Conservation (phyloP, 2,888 invertebrate species). For the Lissocephala sabroskyi region DNA sequence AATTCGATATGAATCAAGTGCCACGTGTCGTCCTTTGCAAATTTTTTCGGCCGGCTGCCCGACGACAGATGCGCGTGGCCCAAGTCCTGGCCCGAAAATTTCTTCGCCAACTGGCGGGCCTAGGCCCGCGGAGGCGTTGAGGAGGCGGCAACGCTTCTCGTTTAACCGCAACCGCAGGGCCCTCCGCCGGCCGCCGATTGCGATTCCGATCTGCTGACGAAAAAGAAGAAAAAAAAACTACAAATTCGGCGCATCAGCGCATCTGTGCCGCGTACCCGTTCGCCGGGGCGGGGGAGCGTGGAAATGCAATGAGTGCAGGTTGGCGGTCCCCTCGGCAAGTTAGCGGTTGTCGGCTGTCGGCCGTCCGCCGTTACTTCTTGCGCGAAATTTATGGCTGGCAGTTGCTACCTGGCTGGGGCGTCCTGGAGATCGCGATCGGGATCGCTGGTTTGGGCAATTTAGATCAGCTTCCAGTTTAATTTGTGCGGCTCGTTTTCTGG, state of each 20-base stretch:
- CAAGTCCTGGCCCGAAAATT: slow-evolving; percentile 7
- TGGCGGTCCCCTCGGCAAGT: slow-evolving; percentile 27
- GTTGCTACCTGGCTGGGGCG: background rate
- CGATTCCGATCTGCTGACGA: slow-evolving; percentile 40
- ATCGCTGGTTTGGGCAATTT: slow-evolving; percentile 51
- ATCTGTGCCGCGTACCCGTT: slow-evolving; percentile 45
- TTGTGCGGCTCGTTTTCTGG: slow-evolving; percentile 11
- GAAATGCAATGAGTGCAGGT: slow-evolving; percentile 38
- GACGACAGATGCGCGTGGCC: slow-evolving; percentile 54
- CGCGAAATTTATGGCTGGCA: slow-evolving; percentile 51
- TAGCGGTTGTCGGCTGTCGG: slow-evolving; percentile 35
- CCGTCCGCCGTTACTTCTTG: slow-evolving; percentile 38
- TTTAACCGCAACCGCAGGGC: slow-evolving; percentile 63
- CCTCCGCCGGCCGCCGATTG: slow-evolving; percentile 16
- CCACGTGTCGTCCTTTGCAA: slow-evolving; percentile 61
- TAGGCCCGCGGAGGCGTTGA: slow-evolving; percentile 17
- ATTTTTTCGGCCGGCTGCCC: slow-evolving; percentile 18
- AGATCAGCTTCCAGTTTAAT: slow-evolving; percentile 51
- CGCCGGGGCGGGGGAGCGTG: slow-evolving; percentile 24
- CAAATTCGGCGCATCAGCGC: slow-evolving; percentile 39
- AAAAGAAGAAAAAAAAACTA: no score
- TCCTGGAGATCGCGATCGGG: slow-evolving; percentile 10
- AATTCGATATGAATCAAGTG: slow-evolving; percentile 68
- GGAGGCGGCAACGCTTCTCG: slow-evolving; percentile 65
- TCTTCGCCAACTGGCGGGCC: no score